phyloP scores from a whole-genome alignment of 2,797 vertebrate species.

The Alauda arvensis region DNA sequence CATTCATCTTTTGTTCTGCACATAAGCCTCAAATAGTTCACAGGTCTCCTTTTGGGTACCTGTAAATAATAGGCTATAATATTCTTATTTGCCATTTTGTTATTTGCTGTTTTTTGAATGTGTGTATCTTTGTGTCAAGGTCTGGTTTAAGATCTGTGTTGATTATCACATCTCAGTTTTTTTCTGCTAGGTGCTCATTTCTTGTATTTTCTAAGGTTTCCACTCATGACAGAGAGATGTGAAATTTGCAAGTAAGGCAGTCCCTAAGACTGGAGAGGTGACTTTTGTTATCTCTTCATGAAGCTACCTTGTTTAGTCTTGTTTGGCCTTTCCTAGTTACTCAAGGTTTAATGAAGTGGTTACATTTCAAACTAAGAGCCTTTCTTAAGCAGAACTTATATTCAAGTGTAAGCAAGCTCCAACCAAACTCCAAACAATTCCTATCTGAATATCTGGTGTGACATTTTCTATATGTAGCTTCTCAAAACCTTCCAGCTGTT shows the following conservation, averaged over 20 bases:
- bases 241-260: neutral
- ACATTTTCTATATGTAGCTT: neutral
- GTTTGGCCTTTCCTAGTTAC: neutral
- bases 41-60: neutral
- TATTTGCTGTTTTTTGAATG: neutral
- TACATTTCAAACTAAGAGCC: neutral
- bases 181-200: neutral
- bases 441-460: neutral
- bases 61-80: neutral
- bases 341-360: neutral
- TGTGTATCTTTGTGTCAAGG: neutral
- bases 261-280: neutral
- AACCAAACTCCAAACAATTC: neutral
- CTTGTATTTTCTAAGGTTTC: neutral
- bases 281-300: neutral
- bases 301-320: neutral
- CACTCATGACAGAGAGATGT: rapidly evolving
- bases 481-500: neutral
- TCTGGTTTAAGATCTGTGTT: neutral
- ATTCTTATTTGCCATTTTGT: neutral
- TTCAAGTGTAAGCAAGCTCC: neutral
- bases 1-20: neutral
- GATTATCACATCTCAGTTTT: neutral
- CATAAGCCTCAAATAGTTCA: neutral
- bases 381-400: neutral